Base-by-base conservation (phyloP, 2,888 invertebrate species). In the Melieria crassipennis region DNA sequence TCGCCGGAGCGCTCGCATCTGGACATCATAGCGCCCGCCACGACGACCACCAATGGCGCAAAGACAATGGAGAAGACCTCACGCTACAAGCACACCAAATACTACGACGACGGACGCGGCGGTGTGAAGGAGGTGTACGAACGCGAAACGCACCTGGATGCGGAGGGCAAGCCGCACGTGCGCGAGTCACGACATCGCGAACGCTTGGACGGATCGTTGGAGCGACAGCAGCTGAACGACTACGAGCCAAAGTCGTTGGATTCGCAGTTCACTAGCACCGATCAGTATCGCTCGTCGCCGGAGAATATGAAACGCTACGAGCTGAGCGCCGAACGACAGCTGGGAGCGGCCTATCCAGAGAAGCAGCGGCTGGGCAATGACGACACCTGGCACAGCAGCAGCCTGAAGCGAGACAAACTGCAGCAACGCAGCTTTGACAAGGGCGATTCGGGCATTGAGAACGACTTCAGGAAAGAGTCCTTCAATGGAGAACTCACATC, bases 391-490 rank as follows among this genome's bases (percentile, higher is more conserved):
- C 87, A 92, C 73, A 88, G 91, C 76, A 88, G 91, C 76, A 85
- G 82, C 69, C 88, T 90, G 48, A 91, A 90, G 77, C 88, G 89
- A 46, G 90, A 90, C 70, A 86, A 86, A 71, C 76, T 84, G 68
- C 86, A 86, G 74, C 87, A 87, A 75, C 80, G 86, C 46, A 87
- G 87, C 75, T 87, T 87, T 86, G 90, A 79, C 87, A 91, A 82
- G 87, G 90, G 83, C 4, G 94, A 94, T 86, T 94, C 94, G 0
- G 94, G 94, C 0, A 94, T 94, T 75, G 94, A 94, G 81, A 93
- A 94, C 77, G 94, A 94, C 84, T 92, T 92, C 79, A 89, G 93
- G 66, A 90, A 93, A 75, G 93, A 93, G 79, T 92, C 92, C 0
- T 85, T 85, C 71, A 90, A 88, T 78, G 78, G 78, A 16, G 90